Conservation (phyloP, 2,888 invertebrate species). For the Endomychus coccineus region DNA sequence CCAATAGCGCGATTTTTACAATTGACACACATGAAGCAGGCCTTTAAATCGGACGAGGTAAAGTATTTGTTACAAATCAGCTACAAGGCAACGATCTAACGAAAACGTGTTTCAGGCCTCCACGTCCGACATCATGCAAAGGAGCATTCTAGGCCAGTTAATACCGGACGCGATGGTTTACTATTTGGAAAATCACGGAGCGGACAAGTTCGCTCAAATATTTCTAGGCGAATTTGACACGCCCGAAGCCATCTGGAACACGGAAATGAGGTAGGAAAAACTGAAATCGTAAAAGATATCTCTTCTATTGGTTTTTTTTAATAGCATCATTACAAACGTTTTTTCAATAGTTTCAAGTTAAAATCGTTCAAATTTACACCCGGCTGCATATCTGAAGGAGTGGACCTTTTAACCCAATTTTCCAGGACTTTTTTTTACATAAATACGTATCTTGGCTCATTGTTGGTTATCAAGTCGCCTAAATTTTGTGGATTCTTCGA, state of each 20-base stretch:
- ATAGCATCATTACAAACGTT: too few species aligned
- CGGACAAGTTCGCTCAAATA: conserved; percentile 97
- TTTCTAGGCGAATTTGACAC: conserved; percentile 98
- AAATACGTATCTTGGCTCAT: too few species aligned
- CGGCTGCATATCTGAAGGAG: too few species aligned
- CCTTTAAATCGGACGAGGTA: conserved; percentile 87
- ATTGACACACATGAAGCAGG: conserved; percentile 91
- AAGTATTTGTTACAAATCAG: conserved; percentile 26
- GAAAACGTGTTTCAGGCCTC: conserved; percentile 32
- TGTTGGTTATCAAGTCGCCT: too few species aligned
- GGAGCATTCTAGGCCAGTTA: conserved; percentile 87
- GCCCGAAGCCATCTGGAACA: conserved; percentile 98
- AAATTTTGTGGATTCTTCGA: too few species aligned
- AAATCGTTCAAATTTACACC: too few species aligned
- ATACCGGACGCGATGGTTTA: conserved; percentile 99
- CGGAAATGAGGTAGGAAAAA: conserved; percentile 82
- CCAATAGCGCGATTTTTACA: conserved; percentile 93
- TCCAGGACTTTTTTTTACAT: too few species aligned
- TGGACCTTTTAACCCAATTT: too few species aligned
- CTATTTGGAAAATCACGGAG: conserved; percentile 95
- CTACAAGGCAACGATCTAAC: too few species aligned
- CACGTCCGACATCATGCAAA: conserved; percentile 76
- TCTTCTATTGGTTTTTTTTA: conserved; percentile 15
- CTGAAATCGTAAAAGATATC: too few species aligned
- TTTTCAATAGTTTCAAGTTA: background rate